Base-by-base conservation (phyloP, 2,888 invertebrate species). In the Crematogaster levior region DNA sequence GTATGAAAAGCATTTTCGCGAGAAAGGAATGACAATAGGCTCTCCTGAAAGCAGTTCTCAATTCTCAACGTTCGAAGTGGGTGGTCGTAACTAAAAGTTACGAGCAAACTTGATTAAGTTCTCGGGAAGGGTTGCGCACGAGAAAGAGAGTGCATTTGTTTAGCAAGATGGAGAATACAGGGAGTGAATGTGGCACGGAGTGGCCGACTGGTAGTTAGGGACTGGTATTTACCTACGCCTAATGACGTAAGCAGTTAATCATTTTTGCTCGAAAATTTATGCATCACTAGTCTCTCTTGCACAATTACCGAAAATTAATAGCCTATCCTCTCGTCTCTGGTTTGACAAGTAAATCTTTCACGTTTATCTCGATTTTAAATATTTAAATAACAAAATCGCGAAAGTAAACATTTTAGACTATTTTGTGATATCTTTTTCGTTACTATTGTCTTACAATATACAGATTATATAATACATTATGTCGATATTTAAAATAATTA, bases 81-180 rank as follows among this genome's bases (percentile, higher is more conserved):
- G 37, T 30, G 61, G 58, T 75, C 84, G 66, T 84, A 66, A 74
- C 75, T 80, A 60, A 82, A 40, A 75, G 82, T 84, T 85, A 80
- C 81, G 84, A 74, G 84, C 72, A 63, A 74, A 82, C 82, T 87
- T 84, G 87, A 87, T 87, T 87, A 87, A 85, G 80, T 80, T 68
- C n/a, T 56, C 53, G 48, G 30, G 85, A 85, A 84, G 85, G 85
- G 83, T 84, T 84, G 68, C 65, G 37, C 40, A 53, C 40, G 40
- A n/a, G 27, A 51, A 66, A 53, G 66, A 37, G 81, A 84, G 73
- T 58, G 77, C 83, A 83, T 86, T 84, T 85, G 84, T 83, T 86
- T 85, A 51, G 75, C 24, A 75, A 60, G 83, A 60, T 70, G 12
- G 56, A 58, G 63, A 72, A 79, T 81, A 77, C 58, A 80, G 75